These are phyloP conservation scores for Siphamia tubifer DNA, from an alignment of 2,113 vertebrate genomes.

Conservation along the genomic window DNA sequence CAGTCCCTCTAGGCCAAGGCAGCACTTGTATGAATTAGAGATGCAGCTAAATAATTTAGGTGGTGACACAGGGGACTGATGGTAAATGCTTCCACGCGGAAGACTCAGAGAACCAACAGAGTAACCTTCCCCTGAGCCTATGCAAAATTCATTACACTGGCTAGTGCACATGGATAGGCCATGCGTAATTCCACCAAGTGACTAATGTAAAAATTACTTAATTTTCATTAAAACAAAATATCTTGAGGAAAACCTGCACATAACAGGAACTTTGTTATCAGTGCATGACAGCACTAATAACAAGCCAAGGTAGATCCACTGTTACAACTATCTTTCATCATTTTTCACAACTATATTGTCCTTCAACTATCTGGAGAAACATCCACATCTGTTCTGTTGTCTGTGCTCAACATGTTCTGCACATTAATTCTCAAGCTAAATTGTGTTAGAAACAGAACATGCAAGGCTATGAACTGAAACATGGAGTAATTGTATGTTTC, in stretches of 20 bases:
- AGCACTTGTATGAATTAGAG: constrained; percentile 75
- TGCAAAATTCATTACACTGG: constrained; percentile 71
- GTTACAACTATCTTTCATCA: neutral
- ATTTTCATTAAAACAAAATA: constrained; percentile 5
- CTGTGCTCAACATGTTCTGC: neutral
- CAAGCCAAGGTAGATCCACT: neutral
- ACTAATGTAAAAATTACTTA: constrained; percentile 29
- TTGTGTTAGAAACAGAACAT: neutral
- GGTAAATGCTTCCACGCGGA: constrained; percentile 75
- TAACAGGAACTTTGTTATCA: neutral
- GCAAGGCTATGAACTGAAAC: neutral
- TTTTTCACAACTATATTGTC: neutral
- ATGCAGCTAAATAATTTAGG: constrained; percentile 80
- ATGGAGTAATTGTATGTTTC: constrained; percentile 20
- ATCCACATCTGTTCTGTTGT: neutral
- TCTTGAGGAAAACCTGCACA: neutral
- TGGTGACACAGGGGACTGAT: constrained; percentile 66
- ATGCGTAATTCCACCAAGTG: constrained; percentile 14
- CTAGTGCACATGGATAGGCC: constrained; percentile 44
- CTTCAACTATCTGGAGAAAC: neutral
- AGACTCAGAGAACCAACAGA: constrained; percentile 69
- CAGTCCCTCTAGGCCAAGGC: constrained; percentile 20
- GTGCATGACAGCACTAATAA: neutral
- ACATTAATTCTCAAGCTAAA: neutral
- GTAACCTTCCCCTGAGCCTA: constrained; percentile 65